Evolutionary conservation across 2,113 vertebrate genomes (phyloP), one percentile per base, ranked within the genome.

Genomic region (Rhinogobius similis): DNA sequence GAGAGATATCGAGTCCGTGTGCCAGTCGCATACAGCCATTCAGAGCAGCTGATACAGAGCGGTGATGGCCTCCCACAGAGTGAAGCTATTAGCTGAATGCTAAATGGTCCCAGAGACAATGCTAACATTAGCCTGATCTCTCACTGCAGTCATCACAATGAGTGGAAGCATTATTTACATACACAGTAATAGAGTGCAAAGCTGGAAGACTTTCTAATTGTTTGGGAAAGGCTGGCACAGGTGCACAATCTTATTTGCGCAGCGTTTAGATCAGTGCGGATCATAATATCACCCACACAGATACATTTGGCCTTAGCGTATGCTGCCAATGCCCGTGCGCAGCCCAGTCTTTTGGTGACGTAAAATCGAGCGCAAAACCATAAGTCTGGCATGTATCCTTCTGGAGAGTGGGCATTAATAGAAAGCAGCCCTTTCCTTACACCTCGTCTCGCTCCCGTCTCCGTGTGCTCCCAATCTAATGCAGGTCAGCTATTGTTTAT

Each of bases 71-170:
- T 84, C 86, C 82, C 53, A 48, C 62, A 58, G 79, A 62, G 84
- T 9, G 48, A 82, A 75, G 78, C 86, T 70, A 86, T 87, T 87
- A 89, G 78, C 62, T 29, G 56, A 68, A 67, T 79, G 78, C 76
- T 86, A 84, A 88, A 87, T 88, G 72, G 76, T 83, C 85, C 84
- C 81, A 65, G 63, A 79, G 85, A 86, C 76, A 72, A 86, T 70
- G 79, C 77, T 84, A 86, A 77, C 83, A 88, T 88, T 85, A 82
- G 70, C 67, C 72, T 76, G 70, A 88, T 87, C 70, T 79, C 81
- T 82, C 75, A n/a, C 70, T 72, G 82, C 68, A 79, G 82, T 77
- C 81, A 70, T 84, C 68, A 76, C 70, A 73, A 56, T 66, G 68
- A 84, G 72, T 74, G 69, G 67, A 46, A 43, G n/a, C 72, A 79